Conservation (phyloP, 2,888 invertebrate species). For the Netelia virgata region DNA sequence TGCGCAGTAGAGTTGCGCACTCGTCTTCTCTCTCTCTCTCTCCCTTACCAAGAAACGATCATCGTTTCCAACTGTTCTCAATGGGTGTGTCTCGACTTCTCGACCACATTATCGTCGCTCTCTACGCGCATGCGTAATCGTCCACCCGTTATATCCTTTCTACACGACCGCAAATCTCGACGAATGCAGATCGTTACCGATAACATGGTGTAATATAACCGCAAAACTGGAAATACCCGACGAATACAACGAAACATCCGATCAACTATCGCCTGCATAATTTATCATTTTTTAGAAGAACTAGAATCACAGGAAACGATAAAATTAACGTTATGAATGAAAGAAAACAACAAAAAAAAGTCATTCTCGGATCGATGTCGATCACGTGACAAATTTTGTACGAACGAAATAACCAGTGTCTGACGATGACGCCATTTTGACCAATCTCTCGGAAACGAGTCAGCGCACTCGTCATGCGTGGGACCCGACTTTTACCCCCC, state of each 20-base stretch:
- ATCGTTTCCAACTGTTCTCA: conserved; percentile 20
- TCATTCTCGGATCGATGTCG: background rate
- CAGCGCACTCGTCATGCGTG: conserved; percentile 58
- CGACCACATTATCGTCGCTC: background rate
- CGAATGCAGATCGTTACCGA: background rate
- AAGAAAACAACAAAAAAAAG: background rate
- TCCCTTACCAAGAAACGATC: conserved; percentile 57
- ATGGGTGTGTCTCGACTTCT: conserved; percentile 53
- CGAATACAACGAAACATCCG: background rate
- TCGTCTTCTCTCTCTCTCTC: too few relatives aligned
- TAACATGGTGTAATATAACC: background rate
- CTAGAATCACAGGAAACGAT: too few relatives aligned
- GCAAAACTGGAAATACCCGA: background rate
- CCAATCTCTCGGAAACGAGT: conserved; percentile 60
- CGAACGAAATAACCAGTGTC: conserved; percentile 11
- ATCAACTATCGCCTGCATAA: background rate
- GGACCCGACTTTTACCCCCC: conserved; percentile 30
- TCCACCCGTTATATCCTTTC: conserved; percentile 22
- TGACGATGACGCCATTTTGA: conserved; percentile 27
- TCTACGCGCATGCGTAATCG: background rate
- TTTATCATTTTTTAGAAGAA: background rate
- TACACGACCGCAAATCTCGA: conserved; percentile 18
- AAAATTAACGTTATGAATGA: background rate
- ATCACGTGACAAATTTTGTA: background rate
- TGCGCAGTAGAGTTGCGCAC: background rate